Base-by-base conservation (phyloP, 2,888 invertebrate genomes). In the Pseudococcus viburni region DNA sequence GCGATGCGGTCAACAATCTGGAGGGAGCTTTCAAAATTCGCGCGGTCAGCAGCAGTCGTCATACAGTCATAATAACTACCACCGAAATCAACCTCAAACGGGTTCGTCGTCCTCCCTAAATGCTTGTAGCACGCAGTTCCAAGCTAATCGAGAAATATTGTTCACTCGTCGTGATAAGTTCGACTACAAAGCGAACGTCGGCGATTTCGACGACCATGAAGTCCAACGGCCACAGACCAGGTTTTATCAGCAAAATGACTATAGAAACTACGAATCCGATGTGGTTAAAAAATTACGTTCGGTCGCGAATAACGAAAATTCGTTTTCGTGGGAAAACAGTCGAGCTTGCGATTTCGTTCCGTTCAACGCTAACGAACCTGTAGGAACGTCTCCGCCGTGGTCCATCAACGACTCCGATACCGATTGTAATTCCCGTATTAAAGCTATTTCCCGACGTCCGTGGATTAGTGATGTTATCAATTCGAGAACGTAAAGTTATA, bases 101-200 rank as follows among this genome's bases (percentile, higher is more conserved):
- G 17, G 0, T 1, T n/a, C 55, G 55, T n/a, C 55, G 55, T 55
- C 55, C 6, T n/a, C n/a, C 15, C n/a, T n/a, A n/a, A 17, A 55
- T 17, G 12, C 68, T 26, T 19, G 68, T 1, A 26, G 2, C 73
- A 33, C 26, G 33, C 33, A 68, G 11, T 3, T 0, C 19, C 22
- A 64, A 3, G 0, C 68, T 11, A 22, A 9, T 11, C 80, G 33
- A 11, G 80, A 83, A 26, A 19, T 12, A 19, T 46, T 83, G 46
- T 83, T 83, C 22, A 83, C 80, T 19, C 80, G 80, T 8, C 80
- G 46, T 9, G 46, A 83, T 9, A 77, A 77, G 39, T 77, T 39
- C 17, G 15, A 77, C 1, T 46, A 83, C 17, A 83, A 83, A 46
- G 80, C 80, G 42, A 83, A 83, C 11, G 33, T 46, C 9, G n/a